A percentile compares a stretch with the other conserved stretches of the same genome.
Evolutionary conservation across 2,113 vertebrate species (phyloP).

Genomic region (Strix aluco): DNA sequence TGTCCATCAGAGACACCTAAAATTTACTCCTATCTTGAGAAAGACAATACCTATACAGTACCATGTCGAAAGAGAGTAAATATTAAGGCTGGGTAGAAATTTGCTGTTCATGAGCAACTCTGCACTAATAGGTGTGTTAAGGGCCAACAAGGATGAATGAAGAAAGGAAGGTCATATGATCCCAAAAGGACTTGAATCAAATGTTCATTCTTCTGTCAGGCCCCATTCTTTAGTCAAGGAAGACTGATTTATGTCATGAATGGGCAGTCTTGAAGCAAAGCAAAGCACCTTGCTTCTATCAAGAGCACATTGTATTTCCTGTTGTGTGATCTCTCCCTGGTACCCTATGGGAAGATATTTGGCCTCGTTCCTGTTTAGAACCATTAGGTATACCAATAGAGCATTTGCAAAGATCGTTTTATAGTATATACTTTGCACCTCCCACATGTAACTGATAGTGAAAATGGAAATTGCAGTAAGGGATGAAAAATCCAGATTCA

Average conservation of each 20-base stretch:
- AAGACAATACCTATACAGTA: not conserved
- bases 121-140: not conserved
- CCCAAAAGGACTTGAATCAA: not conserved
- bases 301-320: not conserved
- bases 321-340: not conserved
- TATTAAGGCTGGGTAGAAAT: not conserved
- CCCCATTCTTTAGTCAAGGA: not conserved
- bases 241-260: too few relatives aligned
- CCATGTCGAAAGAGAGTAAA: accelerated
- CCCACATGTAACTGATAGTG: not conserved
- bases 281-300: not conserved
- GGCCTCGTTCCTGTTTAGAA: not conserved
- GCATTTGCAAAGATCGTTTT: not conserved
- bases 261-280: not conserved
- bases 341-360: not conserved
- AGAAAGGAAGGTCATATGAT: not conserved
- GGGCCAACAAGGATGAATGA: not conserved
- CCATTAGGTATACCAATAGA: accelerated
- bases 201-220: not conserved
- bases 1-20: not conserved
- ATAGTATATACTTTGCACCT: not conserved
- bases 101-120: not conserved
- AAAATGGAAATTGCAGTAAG: not conserved
- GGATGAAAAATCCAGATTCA: not conserved
- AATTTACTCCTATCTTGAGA: not conserved